A percentile compares a stretch with the other conserved stretches of the same genome.
Conservation (phyloP, 2,113 vertebrate genomes). For the Melanerpes formicivorus region DNA sequence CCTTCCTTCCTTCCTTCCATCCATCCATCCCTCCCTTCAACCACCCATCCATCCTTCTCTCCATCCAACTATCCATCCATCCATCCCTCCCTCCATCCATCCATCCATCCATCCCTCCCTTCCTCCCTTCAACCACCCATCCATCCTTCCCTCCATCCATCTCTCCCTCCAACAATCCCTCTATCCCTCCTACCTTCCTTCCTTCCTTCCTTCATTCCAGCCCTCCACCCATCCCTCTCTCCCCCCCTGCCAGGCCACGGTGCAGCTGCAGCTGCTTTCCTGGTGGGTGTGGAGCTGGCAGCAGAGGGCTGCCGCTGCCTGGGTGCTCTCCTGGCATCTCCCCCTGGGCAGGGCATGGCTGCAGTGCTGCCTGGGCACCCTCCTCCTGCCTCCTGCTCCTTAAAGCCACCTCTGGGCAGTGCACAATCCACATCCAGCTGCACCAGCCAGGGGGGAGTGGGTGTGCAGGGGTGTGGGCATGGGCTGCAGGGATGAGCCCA, state of each 20-base stretch:
- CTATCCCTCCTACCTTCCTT: too few relatives aligned
- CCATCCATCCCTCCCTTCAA: too few relatives aligned
- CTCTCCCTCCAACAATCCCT: too few relatives aligned
- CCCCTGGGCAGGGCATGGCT: neutral
- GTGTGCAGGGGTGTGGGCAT: neutral
- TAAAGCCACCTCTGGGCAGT: conserved; percentile 28
- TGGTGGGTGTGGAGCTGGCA: neutral
- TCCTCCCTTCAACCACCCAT: too few relatives aligned
- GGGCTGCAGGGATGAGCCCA: neutral
- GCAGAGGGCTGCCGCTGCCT: neutral
- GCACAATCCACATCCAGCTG: conserved; percentile 61
- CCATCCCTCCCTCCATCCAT: too few relatives aligned
- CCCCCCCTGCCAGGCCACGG: neutral
- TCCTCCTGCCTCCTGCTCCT: neutral
- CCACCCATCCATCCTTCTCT: too few relatives aligned
- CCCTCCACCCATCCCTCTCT: neutral
- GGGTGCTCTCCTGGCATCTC: neutral
- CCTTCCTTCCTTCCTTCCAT: too few relatives aligned
- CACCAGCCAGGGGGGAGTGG: neutral
- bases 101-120: too few relatives aligned
- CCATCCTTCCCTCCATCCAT: too few relatives aligned
- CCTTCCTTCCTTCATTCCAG: too few relatives aligned
- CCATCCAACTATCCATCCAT: too few relatives aligned
- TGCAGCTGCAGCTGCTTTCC: neutral
- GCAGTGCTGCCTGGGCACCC: neutral